phyloP scores from a whole-genome alignment of 2,888 invertebrate species.

The Athrips mouffetella region DNA sequence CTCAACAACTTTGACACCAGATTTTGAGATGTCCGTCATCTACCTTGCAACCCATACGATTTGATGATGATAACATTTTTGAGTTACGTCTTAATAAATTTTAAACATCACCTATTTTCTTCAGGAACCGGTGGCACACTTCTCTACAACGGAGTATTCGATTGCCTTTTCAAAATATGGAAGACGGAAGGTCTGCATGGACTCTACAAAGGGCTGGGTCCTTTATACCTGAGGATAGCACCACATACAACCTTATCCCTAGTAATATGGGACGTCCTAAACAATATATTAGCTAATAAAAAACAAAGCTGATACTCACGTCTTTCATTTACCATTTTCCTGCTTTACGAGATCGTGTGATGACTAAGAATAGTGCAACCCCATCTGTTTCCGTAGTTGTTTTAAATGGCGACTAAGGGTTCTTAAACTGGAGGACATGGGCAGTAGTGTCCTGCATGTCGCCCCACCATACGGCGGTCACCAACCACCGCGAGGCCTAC shows the following conservation, averaged over 20 bases:
- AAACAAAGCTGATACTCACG: conserved; percentile 36
- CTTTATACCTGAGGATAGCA: conserved; percentile 85
- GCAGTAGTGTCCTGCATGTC: no score
- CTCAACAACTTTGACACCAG: no score
- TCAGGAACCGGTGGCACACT: conserved; percentile 80
- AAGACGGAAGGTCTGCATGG: conserved; percentile 86
- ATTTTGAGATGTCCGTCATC: no score
- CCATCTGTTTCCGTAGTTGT: no score
- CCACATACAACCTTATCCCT: conserved; percentile 88
- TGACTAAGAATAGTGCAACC: no score
- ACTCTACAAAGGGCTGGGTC: conserved; percentile 87
- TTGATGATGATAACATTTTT: no score
- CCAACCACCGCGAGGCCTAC: no score
- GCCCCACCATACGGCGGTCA: no score
- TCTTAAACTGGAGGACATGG: no score
- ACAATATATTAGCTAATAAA: conserved; percentile 49
- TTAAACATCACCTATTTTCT: neutral
- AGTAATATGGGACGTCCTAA: conserved; percentile 84
- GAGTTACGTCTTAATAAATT: neutral
- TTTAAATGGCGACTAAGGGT: no score
- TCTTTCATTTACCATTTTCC: neutral
- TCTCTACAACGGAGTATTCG: conserved; percentile 84
- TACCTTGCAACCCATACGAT: no score
- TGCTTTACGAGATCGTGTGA: no score
- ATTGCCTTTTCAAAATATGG: conserved; percentile 87